These are phyloP conservation scores for Proisotoma minuta DNA, from an alignment of 2,888 invertebrate genomes.

Conservation along the genomic window DNA sequence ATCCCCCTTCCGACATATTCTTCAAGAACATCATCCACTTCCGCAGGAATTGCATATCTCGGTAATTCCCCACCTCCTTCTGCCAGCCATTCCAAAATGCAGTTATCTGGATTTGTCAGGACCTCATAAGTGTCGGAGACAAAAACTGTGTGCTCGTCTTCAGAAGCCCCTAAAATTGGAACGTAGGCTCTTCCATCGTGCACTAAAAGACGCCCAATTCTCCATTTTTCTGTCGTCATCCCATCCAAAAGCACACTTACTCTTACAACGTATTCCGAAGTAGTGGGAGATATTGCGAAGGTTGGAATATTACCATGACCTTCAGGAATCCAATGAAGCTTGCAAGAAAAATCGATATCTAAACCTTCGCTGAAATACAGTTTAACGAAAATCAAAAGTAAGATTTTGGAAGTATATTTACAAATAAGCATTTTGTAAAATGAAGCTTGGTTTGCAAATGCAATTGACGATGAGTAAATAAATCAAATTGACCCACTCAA, in stretches of 20 bases:
- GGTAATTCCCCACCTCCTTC: neutral
- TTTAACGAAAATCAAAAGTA: too few species aligned
- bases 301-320: neutral
- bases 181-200: neutral
- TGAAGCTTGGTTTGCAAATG: too few species aligned
- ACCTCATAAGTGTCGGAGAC: conserved; percentile 10
- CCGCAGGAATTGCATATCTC: conserved; percentile 1
- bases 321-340: neutral
- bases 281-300: neutral
- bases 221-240: neutral
- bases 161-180: neutral
- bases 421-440: too few species aligned
- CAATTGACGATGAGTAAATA: too few species aligned
- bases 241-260: neutral
- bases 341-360: too few species aligned
- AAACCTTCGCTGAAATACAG: too few species aligned
- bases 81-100: conserved; percentile 4
- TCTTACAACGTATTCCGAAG: neutral
- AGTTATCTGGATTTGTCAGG: conserved; percentile 14
- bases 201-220: neutral
- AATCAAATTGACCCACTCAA: too few species aligned
- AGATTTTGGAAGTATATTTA: too few species aligned
- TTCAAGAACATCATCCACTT: neutral
- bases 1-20: conserved; percentile 6
- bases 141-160: neutral